Evolutionary conservation across 2,888 invertebrate genomes (phyloP).

Genomic region (Volucella inanis): DNA sequence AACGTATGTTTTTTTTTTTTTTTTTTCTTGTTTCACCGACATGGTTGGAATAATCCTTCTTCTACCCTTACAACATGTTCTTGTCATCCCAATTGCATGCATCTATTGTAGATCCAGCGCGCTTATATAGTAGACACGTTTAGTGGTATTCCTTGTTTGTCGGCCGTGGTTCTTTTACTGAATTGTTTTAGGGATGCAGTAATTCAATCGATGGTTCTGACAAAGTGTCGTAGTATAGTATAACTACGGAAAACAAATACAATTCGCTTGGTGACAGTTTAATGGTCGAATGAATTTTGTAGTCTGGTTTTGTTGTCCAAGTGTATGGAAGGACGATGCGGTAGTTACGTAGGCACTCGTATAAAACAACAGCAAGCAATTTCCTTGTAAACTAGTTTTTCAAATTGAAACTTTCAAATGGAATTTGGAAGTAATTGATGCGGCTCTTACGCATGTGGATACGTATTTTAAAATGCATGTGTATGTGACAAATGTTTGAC

Average conservation of each 20-base stretch:
- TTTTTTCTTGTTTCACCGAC: conserved; percentile 57
- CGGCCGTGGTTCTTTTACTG: conserved; percentile 49
- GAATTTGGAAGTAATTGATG: conserved; percentile 67
- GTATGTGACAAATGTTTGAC: conserved; percentile 35
- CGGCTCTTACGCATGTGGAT: conserved; percentile 20
- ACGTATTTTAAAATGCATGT: conserved; percentile 41
- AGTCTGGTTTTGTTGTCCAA: conserved; percentile 32
- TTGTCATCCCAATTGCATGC: conserved; percentile 39
- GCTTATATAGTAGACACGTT: conserved; percentile 61
- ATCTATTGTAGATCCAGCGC: conserved; percentile 16
- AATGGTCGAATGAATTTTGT: conserved; percentile 71
- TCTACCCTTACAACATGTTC: conserved; percentile 30
- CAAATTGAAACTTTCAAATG: conserved; percentile 73
- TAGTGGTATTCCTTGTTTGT: conserved; percentile 60
- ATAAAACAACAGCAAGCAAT: conserved; percentile 31
- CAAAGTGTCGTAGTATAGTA: conserved; percentile 57
- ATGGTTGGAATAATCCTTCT: conserved; percentile 57
- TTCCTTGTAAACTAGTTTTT: conserved; percentile 74
- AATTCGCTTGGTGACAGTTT: conserved; percentile 74
- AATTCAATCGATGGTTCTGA: conserved; percentile 67
- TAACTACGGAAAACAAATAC: conserved; percentile 62
- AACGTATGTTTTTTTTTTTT: conserved; percentile 68
- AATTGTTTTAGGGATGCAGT: conserved; percentile 7
- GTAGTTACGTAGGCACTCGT: background rate
- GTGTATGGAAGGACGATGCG: conserved; percentile 4